Percentiles rank a stretch among this genome's conserved stretches.
These are phyloP conservation scores for Epirrita christyi DNA, from an alignment of 2,888 invertebrate species.

Conservation along the genomic window DNA sequence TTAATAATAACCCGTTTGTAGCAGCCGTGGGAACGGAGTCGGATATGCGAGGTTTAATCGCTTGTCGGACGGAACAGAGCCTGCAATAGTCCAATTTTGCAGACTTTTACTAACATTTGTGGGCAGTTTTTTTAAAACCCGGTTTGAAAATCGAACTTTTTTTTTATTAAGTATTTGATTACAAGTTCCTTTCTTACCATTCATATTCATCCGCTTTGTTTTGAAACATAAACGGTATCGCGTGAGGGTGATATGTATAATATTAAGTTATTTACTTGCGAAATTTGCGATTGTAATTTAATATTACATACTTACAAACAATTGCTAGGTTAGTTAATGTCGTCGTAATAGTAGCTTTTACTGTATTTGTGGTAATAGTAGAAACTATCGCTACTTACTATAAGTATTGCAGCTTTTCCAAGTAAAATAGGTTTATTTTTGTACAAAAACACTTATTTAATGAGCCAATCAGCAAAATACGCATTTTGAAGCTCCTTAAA, in stretches of 20 bases:
- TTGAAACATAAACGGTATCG: constrained; percentile 11
- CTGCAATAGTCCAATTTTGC: constrained; percentile 85
- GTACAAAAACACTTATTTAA: background rate
- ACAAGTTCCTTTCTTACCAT: background rate
- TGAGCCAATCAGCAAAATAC: constrained; percentile 19
- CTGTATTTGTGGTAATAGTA: background rate
- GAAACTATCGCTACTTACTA: background rate
- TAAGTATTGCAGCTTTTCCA: background rate
- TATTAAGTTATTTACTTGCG: constrained; percentile 12
- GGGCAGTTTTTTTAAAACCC: constrained; percentile 58
- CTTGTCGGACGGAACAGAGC: constrained; percentile 75
- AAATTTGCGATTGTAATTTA: constrained; percentile 10
- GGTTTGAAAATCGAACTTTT: constrained; percentile 33
- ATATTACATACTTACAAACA: background rate
- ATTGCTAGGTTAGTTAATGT: background rate
- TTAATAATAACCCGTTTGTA: constrained; percentile 84
- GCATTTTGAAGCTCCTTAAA: constrained; percentile 14
- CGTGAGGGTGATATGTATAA: constrained; percentile 5
- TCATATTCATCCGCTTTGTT: constrained; percentile 23
- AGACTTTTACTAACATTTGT: constrained; percentile 82
- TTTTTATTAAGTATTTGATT: background rate
- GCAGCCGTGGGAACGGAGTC: constrained; percentile 82
- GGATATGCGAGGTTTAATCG: constrained; percentile 83
- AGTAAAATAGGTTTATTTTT: background rate
- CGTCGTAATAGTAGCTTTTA: constrained; percentile 1